Percentiles rank a stretch among this genome's conserved stretches.
phyloP scores from a whole-genome alignment of 2,888 invertebrate genomes.

The Orthosia incerta region DNA sequence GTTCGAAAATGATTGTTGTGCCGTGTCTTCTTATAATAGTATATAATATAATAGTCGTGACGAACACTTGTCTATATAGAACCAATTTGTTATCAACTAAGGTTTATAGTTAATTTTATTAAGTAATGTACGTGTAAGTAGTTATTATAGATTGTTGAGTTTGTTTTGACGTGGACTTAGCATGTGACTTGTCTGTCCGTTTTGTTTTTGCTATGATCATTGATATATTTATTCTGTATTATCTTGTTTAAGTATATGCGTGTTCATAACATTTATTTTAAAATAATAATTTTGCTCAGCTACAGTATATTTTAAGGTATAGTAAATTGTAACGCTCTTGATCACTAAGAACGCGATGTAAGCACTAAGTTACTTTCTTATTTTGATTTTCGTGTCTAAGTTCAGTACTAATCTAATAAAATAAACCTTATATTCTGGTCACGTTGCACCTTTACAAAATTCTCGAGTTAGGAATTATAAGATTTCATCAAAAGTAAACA shows the following conservation, averaged over 20 bases:
- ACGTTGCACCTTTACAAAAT: neutral
- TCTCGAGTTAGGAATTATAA: neutral
- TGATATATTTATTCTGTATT: slow-evolving; percentile 8
- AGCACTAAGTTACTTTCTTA: too few species aligned
- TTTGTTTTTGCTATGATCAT: slow-evolving; percentile 36
- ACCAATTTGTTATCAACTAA: slow-evolving; percentile 26
- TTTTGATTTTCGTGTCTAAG: neutral
- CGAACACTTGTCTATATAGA: slow-evolving; percentile 58
- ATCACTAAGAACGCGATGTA: neutral
- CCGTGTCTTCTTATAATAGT: slow-evolving; percentile 36
- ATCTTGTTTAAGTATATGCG: slow-evolving; percentile 17
- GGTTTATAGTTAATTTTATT: slow-evolving; percentile 26
- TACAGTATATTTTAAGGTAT: neutral
- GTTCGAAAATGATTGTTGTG: slow-evolving; percentile 5
- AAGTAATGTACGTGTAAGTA: slow-evolving; percentile 24
- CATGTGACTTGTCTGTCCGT: slow-evolving; percentile 8
- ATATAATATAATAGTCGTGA: too few species aligned
- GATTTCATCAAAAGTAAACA: neutral
- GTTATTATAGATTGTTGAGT: neutral
- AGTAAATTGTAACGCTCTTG: neutral
- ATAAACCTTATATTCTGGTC: neutral
- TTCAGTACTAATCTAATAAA: neutral
- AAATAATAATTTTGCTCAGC: neutral
- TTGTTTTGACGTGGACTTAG: neutral
- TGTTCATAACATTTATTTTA: neutral